Base-by-base conservation (phyloP, 2,113 vertebrate species). In the Dromiciops gliroides region DNA sequence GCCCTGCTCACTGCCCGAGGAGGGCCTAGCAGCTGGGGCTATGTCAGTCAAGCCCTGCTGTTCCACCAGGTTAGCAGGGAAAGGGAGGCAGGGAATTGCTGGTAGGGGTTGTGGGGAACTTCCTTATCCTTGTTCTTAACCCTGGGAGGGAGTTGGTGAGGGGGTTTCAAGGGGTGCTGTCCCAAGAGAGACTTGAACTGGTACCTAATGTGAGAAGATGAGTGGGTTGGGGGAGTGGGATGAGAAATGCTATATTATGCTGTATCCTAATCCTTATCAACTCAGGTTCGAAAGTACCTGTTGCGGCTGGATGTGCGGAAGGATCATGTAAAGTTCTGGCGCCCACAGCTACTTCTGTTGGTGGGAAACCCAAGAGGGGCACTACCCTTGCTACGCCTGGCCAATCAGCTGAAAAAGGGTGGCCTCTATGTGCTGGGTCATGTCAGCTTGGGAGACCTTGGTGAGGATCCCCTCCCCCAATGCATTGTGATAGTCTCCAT, bases 321-420 rank as follows among this genome's bases (percentile, higher is more conserved):
- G 97, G 99, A 99, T 93, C 99, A 99, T 0, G 99, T 99, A 89
- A 99, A 99, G 97, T 99, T 99, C 98, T 99, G 99, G 99, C 98
- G 99, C 94, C 99, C 99, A 0, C 99, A 99, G 98, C 98, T 99
- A 95, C 98, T 99, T 97, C 98, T 99, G 92, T 99, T 99, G 99
- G 99, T 99, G 90, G 99, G 99, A 88, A 99, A 99, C 97, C 99
- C 99, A 0, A 98, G 99, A 89, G 98, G 99, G 60, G 99, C 98
- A 0, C 94, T 99, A 51, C 99, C 99, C 94, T 99, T 99, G 94
- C 99, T 99, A 3, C 99, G 99, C 48, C 99, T 99, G 51, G 98
- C 99, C 98, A 99, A 99, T 0, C 99, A 99, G 98, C 99, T 99
- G 95, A 99, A 99, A 98, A 99, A 99, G 97, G 99, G 99, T 0